Conservation (phyloP, 2,797 vertebrate genomes). For the Alauda arvensis region DNA sequence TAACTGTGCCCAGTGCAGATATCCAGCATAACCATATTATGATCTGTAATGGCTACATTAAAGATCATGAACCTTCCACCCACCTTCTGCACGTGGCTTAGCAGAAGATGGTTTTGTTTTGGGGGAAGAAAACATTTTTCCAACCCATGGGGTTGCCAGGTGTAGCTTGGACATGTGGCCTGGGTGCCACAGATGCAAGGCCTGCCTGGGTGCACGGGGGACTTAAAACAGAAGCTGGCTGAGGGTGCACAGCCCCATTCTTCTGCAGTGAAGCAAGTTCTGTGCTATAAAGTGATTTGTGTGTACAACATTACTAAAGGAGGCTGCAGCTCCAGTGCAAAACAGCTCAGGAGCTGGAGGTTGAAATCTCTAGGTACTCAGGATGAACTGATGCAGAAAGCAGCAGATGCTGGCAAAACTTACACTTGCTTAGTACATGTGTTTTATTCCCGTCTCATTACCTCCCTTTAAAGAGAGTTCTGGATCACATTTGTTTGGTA, state of each 20-base stretch:
- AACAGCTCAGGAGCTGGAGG: neutral
- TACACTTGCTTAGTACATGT: neutral
- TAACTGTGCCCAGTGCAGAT: neutral
- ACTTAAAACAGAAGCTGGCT: neutral
- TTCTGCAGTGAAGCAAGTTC: neutral
- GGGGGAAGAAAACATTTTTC: neutral
- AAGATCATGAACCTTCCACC: neutral
- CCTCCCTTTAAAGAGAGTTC: neutral
- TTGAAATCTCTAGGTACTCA: accelerated
- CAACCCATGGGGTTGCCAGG: accelerated
- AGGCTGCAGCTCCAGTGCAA: neutral
- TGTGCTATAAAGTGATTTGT: neutral
- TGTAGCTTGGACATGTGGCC: neutral
- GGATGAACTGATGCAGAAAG: neutral
- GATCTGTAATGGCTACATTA: accelerated
- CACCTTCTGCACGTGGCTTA: neutral
- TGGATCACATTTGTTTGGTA: neutral
- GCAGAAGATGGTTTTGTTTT: neutral
- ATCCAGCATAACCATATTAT: too few relatives aligned
- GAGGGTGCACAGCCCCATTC: neutral
- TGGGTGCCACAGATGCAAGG: neutral
- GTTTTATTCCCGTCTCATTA: neutral
- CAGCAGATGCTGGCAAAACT: neutral
- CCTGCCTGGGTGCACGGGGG: neutral
- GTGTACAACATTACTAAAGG: neutral